Conservation (phyloP, 2,113 vertebrate genomes). For the Salvelinus sp. region DNA sequence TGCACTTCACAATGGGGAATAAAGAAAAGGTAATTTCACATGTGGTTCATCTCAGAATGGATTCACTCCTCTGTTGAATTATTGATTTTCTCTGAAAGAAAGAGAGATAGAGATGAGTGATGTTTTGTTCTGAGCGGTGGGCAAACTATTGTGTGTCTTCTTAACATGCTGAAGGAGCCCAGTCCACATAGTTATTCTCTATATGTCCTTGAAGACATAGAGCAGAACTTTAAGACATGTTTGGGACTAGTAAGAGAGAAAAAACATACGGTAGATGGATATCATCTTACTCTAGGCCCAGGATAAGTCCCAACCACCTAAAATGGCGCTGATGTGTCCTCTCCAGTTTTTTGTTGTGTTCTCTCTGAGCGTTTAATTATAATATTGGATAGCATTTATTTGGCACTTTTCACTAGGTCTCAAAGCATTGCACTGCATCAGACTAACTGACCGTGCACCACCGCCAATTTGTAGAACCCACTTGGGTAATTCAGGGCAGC, state of each 20-base stretch:
- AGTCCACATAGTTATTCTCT: not conserved
- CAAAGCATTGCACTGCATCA: not conserved
- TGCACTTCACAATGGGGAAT: slow-evolving; percentile 36
- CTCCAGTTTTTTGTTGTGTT: too few species aligned
- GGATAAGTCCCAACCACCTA: too few species aligned
- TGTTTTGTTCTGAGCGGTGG: not conserved
- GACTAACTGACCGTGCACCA: not conserved
- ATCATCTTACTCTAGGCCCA: too few species aligned
- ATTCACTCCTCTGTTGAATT: slow-evolving; percentile 27
- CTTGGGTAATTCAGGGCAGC: not conserved
- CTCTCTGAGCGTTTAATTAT: not conserved
- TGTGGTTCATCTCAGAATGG: slow-evolving; percentile 23
- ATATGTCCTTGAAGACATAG: not conserved
- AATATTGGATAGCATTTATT: not conserved
- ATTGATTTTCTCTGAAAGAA: slow-evolving; percentile 13
- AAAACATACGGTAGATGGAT: too few species aligned
- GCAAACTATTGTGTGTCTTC: too few species aligned
- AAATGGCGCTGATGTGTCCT: too few species aligned
- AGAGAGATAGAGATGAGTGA: not conserved
- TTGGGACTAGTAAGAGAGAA: not conserved
- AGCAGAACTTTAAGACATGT: not conserved
- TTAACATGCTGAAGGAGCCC: not conserved
- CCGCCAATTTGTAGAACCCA: not conserved
- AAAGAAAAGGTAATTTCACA: slow-evolving; percentile 39
- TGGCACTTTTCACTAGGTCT: not conserved